Evolutionary conservation across 2,113 vertebrate genomes (phyloP), one percentile per base, ranked within the genome.

Genomic region (Ophiodon elongatus): DNA sequence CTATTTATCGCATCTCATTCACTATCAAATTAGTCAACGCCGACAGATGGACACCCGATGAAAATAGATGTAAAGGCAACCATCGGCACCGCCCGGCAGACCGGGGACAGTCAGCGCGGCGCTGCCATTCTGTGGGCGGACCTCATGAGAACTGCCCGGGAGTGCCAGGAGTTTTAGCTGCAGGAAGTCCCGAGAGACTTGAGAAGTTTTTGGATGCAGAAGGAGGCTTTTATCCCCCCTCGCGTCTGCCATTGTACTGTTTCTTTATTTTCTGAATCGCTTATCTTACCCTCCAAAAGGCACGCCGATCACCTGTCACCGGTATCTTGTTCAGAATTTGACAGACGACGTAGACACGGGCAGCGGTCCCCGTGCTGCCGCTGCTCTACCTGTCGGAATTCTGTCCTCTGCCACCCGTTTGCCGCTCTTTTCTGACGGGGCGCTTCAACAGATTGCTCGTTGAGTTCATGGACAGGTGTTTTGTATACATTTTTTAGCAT

Each of bases 301-400:
- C 56, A 23, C 27, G 31, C 7, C 47, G 67, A 56, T 71, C 87
- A 33, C 19, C 43, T 72, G 66, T 71, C 81, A 67, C 21, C n/a
- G 57, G 56, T 33, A 45, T 68, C 47, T 50, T 66, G 45, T 71
- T 70, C 68, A 39, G 41, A 60, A 73, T 54, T n/a, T 76, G 75
- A 82, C 54, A 79, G 70, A 68, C 2, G 21, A 52, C 70, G 83
- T 68, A 14, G 71, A 85, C 23, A 37, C 45, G 60, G 37, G n/a
- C 33, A 80, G 62, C 67, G 69, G 69, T 57, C 71, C 43, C 57
- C 62, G 9, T 76, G 77, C 83, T 75, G 41, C 19, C 29, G 64
- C 68, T 19, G 71, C 79, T 69, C 59, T 56, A 21, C 82, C 70
- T 81, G 79, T 87, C 73, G 1, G 56, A 86, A 78, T 63, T 2